phyloP scores from a whole-genome alignment of 2,888 invertebrate species.

The Dasysyrphus albostriatus region DNA sequence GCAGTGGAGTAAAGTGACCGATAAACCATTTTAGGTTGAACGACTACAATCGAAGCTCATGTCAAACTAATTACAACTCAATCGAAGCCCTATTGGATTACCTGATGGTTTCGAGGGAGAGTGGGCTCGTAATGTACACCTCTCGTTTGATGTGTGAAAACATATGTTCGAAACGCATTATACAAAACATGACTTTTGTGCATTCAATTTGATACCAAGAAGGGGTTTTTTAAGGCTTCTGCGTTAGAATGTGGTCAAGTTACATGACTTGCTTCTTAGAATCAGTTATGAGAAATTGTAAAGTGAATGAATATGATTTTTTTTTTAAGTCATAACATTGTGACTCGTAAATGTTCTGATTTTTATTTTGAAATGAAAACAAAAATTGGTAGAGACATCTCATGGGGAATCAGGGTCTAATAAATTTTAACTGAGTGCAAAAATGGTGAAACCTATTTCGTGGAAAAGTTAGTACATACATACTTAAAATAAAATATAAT shows the following conservation, averaged over 20 bases:
- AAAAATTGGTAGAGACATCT: too few species aligned
- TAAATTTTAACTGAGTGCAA: too few species aligned
- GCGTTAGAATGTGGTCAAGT: slow-evolving; percentile 20
- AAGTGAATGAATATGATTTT: neutral
- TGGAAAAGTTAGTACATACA: too few species aligned
- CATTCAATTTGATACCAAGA: neutral
- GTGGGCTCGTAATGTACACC: neutral
- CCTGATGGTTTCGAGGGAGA: neutral
- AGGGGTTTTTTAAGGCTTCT: slow-evolving; percentile 42
- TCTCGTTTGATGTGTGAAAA: slow-evolving; percentile 57
- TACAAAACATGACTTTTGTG: slow-evolving; percentile 8
- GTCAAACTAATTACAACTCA: slow-evolving; percentile 71
- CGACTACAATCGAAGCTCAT: slow-evolving; percentile 69
- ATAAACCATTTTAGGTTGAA: slow-evolving; percentile 66
- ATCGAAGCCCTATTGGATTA: slow-evolving; percentile 63
- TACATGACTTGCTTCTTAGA: slow-evolving; percentile 42
- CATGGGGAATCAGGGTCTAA: too few species aligned
- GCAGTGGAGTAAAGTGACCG: slow-evolving; percentile 51
- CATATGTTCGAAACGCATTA: slow-evolving; percentile 60
- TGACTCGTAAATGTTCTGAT: neutral
- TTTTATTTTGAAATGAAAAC: neutral
- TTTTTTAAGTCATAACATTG: too few species aligned
- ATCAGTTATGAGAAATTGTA: slow-evolving; percentile 5
- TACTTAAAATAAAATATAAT: too few species aligned
- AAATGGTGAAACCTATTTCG: too few species aligned